Conservation (phyloP, 2,888 invertebrate genomes). For the Lomographa bimaculata region DNA sequence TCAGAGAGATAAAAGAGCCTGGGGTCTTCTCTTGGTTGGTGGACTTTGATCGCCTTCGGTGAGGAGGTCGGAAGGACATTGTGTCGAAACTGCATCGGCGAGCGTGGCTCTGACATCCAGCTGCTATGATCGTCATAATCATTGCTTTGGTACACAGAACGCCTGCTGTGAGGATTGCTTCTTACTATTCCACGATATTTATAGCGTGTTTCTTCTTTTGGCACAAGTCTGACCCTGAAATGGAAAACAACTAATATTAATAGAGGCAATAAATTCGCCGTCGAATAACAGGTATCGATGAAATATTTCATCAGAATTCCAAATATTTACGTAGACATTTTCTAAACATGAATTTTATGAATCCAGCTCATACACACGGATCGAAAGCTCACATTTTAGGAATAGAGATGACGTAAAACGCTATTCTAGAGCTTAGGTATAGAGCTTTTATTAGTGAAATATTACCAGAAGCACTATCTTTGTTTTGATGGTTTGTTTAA, state of each 20-base stretch:
- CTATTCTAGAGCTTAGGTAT: conserved; percentile 44
- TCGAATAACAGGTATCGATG: conserved; percentile 1
- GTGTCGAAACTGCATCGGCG: conserved; percentile 49
- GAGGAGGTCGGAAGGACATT: conserved; percentile 46
- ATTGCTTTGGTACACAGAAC: conserved; percentile 50
- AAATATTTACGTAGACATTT: conserved; percentile 50
- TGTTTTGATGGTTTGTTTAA: conserved; percentile 13
- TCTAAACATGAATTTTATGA: conserved; percentile 33
- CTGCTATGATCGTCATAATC: conserved; percentile 70
- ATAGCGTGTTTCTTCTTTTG: conserved; percentile 37
- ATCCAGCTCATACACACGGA: conserved; percentile 17
- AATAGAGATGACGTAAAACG: conserved; percentile 55
- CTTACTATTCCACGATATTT: conserved; percentile 22
- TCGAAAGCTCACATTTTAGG: conserved; percentile 31
- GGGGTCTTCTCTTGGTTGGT: conserved; percentile 72
- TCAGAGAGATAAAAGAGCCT: conserved; percentile 72
- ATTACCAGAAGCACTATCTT: conserved; percentile 40
- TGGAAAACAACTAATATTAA: conserved; percentile 16
- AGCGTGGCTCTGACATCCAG: conserved; percentile 50
- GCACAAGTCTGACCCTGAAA: conserved; percentile 55
- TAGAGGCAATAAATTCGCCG: conserved; percentile 8
- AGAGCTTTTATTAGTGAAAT: conserved; percentile 42
- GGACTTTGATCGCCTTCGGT: conserved; percentile 51
- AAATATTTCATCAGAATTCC: conserved; percentile 19
- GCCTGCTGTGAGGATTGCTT: conserved; percentile 36